Evolutionary conservation across 2,797 vertebrate genomes (phyloP), one percentile per base, ranked within the genome.

Genomic region (Anguilla marmorata): DNA sequence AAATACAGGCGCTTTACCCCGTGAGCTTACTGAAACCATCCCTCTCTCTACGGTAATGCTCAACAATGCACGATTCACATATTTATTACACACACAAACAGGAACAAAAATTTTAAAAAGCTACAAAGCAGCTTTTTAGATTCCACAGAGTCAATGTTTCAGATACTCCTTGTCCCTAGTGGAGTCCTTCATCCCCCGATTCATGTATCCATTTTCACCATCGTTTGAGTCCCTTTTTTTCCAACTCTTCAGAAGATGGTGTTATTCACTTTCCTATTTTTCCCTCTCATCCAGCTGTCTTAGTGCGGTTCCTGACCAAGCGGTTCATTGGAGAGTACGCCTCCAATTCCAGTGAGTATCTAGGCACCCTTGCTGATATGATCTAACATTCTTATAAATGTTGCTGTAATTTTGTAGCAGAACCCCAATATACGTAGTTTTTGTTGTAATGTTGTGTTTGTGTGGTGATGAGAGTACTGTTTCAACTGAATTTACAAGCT

Each of bases 281-380:
- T 45, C 19, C 50, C 85, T 48, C 56, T 83, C n/a, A 82, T 30
- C 56, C 45, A 95, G 94, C 92, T 84, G 90, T 94, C 89, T 88
- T 93, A 89, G 92, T 92, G 89, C 92, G 93, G 91, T 94, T 94
- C 91, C 89, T 94, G 89, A 94, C 93, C 24, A 92, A 92, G 66
- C 91, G 92, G 60, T 92, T 94, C 86, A 94, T 93, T 87, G 90
- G 93, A 88, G 93, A 94, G 86, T 92, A 93, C 79, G 91, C 89
- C 8, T 94, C 93, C 79, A 93, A 89, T 87, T 80, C 91, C 84
- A 91, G 92, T 92, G 90, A 87, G 91, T 92, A 88, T 63, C 85
- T 58, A 69, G 12, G 84, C 48, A 86, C 74, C 8, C 27, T 3
- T 54, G 16, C 1, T 84, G 74, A 50, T 85, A 6, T 45, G 37